Evolutionary conservation across 2,797 vertebrate genomes (phyloP).

Genomic region (Hippopotamyrus pictus): DNA sequence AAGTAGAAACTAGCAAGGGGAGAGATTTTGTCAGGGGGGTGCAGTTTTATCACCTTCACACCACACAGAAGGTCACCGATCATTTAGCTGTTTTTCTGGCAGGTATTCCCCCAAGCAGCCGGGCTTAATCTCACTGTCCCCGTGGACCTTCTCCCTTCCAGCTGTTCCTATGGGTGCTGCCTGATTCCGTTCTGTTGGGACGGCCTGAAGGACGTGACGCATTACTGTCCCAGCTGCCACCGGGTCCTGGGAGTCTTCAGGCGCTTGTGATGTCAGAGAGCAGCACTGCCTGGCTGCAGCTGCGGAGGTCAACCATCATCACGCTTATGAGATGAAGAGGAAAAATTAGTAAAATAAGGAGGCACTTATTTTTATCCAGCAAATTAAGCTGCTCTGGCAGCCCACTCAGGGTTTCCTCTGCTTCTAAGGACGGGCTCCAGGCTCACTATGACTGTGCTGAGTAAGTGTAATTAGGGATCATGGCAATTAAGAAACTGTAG

Average conservation of each 20-base stretch:
- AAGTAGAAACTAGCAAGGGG: neutral
- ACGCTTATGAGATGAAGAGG: neutral
- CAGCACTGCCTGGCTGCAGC: neutral
- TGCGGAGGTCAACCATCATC: neutral
- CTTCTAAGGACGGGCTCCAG: neutral
- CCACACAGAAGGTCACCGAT: neutral
- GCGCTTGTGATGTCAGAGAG: conserved; percentile 52
- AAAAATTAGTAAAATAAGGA: neutral
- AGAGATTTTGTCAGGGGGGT: neutral
- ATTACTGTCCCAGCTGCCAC: conserved; percentile 67
- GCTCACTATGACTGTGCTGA: neutral
- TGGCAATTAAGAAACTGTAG: neutral
- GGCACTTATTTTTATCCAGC: neutral
- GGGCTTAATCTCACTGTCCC: neutral
- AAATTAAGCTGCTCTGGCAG: neutral
- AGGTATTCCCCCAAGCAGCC: neutral
- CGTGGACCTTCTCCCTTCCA: conserved; percentile 34
- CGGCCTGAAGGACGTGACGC: conserved; percentile 68
- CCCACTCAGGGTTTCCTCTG: neutral
- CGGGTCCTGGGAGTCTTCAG: conserved; percentile 61
- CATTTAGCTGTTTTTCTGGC: neutral
- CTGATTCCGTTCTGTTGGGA: conserved; percentile 77
- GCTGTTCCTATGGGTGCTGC: conserved; percentile 69
- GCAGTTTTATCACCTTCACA: neutral
- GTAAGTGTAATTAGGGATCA: neutral